Base-by-base conservation (phyloP, 2,888 invertebrate genomes). In the Plagiodera versicolora region DNA sequence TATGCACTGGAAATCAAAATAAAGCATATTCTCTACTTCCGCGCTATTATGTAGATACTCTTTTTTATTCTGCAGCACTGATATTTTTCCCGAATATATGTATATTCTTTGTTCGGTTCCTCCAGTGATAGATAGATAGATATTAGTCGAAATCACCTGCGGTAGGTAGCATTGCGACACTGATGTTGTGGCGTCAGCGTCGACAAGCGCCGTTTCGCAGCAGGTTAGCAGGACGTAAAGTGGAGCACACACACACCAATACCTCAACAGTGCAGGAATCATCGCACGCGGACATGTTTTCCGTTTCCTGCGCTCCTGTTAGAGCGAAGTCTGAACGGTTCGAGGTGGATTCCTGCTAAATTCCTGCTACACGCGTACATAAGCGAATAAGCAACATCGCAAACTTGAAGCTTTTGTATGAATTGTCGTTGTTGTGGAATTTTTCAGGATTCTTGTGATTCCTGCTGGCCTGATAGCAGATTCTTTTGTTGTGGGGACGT, bases 111-210 rank as follows among this genome's bases (percentile, higher is more conserved):
- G n/a, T n/a, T n/a, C n/a, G n/a, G n/a, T n/a, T n/a, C n/a, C n/a
- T n/a, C n/a, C n/a, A n/a, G n/a, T n/a, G n/a, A n/a, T n/a, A n/a
- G n/a, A n/a, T n/a, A n/a, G n/a, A n/a, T n/a, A n/a, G n/a, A n/a
- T n/a, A n/a, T n/a, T n/a, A n/a, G n/a, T n/a, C 8, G 5, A 35
- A 32, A 14, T 14, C 4, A 39, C 39, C 14, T 39, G 39, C 39
- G 1, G 17, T 35, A 17, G 17, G n/a, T 30, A 35, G 16, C 47
- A 55, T 62, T 63, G 65, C 44, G 46, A 18, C 47, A 55, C 63
- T 63, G 65, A 66, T 72, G 73, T 71, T 65, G 69, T 68, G 71
- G 72, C 74, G 72, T 74, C 74, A 74, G 72, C 69, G 72, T 72
- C 70, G 70, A 63, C 56, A 60, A 60, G 46, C 56, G 57, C 59